Percentiles rank a stretch among this genome's conserved stretches.
These are phyloP conservation scores for Archilochus colubris DNA, from an alignment of 2,113 vertebrate species.

Conservation along the genomic window DNA sequence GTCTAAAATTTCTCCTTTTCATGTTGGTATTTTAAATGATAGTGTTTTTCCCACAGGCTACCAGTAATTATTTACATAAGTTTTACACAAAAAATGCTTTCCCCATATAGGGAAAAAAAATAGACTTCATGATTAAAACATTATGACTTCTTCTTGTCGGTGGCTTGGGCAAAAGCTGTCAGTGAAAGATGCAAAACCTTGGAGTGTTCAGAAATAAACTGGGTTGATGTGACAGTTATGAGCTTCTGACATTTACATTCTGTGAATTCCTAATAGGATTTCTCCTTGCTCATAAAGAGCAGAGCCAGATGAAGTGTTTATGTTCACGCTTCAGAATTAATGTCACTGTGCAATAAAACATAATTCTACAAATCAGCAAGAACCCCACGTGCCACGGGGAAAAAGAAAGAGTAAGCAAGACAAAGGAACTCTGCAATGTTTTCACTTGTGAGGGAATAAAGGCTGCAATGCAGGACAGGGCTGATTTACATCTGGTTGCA, in stretches of 20 bases:
- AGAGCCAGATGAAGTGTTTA: constrained; percentile 45
- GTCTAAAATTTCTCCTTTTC: constrained; percentile 8
- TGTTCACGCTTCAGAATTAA: constrained; percentile 42
- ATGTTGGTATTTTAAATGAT: background rate
- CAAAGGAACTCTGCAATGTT: background rate
- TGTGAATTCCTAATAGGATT: constrained; percentile 43
- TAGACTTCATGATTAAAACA: constrained; percentile 60
- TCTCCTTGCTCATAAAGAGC: constrained; percentile 17
- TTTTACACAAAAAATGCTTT: constrained; percentile 35
- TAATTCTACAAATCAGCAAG: constrained; percentile 29
- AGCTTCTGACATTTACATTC: constrained; percentile 64
- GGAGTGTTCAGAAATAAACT: constrained; percentile 56
- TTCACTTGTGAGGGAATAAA: background rate
- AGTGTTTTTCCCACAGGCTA: background rate
- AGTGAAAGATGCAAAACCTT: constrained; percentile 47
- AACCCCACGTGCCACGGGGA: background rate
- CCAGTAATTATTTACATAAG: constrained; percentile 3
- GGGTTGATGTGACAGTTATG: constrained; percentile 64
- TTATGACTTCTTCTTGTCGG: constrained; percentile 31
- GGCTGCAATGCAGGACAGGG: background rate
- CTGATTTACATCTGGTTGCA: background rate
- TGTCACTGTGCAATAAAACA: constrained; percentile 42
- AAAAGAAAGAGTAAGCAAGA: background rate
- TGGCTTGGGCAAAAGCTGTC: constrained; percentile 60
- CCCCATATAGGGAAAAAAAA: constrained; percentile 18